Conservation (phyloP, 2,888 invertebrate genomes). For the Zelleria hepariella region DNA sequence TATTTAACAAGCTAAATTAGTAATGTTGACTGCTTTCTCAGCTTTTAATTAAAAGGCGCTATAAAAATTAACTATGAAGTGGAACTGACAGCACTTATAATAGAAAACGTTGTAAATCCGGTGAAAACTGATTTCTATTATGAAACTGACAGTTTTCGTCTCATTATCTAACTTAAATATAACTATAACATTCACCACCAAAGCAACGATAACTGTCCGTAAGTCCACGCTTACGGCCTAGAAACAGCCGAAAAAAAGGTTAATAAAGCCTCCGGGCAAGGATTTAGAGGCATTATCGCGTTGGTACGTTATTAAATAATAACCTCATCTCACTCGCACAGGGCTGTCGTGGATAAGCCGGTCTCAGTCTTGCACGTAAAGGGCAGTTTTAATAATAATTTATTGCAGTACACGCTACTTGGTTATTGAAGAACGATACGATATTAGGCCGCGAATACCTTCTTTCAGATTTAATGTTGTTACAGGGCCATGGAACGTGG, state of each 20-base stretch:
- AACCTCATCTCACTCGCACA: neutral
- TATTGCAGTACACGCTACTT: neutral
- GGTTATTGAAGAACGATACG: neutral
- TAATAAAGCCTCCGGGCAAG: neutral
- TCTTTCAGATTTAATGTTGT: neutral
- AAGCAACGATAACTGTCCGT: neutral
- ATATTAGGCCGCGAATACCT: neutral
- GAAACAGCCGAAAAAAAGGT: neutral
- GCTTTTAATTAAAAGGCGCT: too few relatives aligned
- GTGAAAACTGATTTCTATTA: too few relatives aligned
- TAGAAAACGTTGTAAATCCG: too few relatives aligned
- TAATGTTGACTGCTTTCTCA: too few relatives aligned
- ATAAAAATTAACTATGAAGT: too few relatives aligned
- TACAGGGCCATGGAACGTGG: too few relatives aligned
- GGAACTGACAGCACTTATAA: too few relatives aligned
- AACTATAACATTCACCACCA: neutral
- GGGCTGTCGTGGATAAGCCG: neutral
- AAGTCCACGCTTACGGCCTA: neutral
- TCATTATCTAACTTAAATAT: too few relatives aligned
- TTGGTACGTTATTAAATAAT: neutral
- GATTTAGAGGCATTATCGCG: conserved; percentile 4
- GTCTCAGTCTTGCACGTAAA: neutral
- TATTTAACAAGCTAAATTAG: too few relatives aligned
- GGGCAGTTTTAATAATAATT: neutral
- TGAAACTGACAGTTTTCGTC: too few relatives aligned